A percentile compares a stretch with the other conserved stretches of the same genome.
Conservation (phyloP, 2,888 invertebrate genomes). For the Acanthosepion esculentum region DNA sequence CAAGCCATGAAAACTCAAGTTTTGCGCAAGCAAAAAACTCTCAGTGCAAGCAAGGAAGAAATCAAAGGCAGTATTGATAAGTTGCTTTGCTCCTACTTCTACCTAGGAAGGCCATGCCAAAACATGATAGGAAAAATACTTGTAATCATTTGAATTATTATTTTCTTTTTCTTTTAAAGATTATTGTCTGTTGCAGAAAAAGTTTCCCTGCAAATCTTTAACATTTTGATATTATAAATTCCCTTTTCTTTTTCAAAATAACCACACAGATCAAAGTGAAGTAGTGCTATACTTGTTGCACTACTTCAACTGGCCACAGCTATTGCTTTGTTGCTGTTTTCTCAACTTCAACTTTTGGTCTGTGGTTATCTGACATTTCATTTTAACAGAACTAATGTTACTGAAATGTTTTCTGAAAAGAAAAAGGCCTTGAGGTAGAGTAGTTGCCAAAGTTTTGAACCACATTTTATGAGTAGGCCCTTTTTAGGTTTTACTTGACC, state of each 20-base stretch:
- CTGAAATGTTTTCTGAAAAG: not conserved
- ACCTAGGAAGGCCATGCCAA: not conserved
- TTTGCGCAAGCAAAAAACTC: not conserved
- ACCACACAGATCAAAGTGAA: not conserved
- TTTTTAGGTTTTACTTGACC: no score
- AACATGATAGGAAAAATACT: not conserved
- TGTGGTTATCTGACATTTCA: not conserved
- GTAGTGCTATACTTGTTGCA: no score
- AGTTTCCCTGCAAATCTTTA: not conserved
- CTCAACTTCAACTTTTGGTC: no score
- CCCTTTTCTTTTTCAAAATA: not conserved
- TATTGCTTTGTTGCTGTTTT: no score
- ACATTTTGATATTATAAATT: no score
- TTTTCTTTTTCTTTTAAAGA: not conserved
- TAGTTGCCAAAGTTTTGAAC: not conserved
- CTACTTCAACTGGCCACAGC: no score
- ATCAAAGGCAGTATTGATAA: not conserved
- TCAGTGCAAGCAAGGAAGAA: not conserved
- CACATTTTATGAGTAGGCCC: not conserved
- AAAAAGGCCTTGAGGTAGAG: not conserved
- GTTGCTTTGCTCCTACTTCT: not conserved
- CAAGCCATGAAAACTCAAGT: not conserved
- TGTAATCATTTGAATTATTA: not conserved
- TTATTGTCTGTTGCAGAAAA: not conserved
- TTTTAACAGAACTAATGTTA: not conserved